A percentile compares a stretch with the other conserved stretches of the same genome.
phyloP scores from a whole-genome alignment of 2,797 vertebrate species.

The Etheostoma nigrum region DNA sequence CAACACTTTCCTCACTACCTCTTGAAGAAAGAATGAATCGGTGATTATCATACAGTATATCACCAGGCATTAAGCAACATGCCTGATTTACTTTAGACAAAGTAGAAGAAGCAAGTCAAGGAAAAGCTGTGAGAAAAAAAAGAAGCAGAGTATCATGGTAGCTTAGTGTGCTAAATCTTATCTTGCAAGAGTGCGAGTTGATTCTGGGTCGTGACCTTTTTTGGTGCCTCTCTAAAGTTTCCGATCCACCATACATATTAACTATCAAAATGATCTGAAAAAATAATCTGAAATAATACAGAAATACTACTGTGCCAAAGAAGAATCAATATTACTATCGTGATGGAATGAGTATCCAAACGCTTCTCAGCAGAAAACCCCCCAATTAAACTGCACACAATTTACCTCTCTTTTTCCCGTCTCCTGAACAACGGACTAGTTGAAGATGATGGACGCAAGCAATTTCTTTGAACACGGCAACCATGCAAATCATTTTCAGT shows the following conservation, averaged over 20 bases:
- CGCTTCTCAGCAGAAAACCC: slow-evolving; percentile 36
- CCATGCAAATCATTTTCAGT: slow-evolving; percentile 73
- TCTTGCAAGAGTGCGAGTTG: not conserved
- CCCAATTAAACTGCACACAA: slow-evolving; percentile 72
- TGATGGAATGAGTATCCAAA: slow-evolving; percentile 32
- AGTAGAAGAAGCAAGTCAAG: slow-evolving; percentile 6
- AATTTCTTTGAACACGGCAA: slow-evolving; percentile 73
- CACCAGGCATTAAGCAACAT: slow-evolving; percentile 52
- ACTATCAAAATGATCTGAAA: slow-evolving; percentile 11
- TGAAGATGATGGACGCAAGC: slow-evolving; percentile 78
- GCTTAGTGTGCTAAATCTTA: slow-evolving; percentile 15
- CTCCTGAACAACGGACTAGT: slow-evolving; percentile 58
- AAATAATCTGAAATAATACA: slow-evolving; percentile 21
- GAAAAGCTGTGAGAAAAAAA: slow-evolving; percentile 3
- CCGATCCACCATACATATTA: too few relatives aligned
- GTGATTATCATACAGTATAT: slow-evolving; percentile 58
- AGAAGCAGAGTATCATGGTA: not conserved
- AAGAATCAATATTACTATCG: slow-evolving; percentile 27
- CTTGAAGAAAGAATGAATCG: slow-evolving; percentile 64
- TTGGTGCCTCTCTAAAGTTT: slow-evolving; percentile 17
- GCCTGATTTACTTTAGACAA: slow-evolving; percentile 39
- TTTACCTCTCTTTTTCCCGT: slow-evolving; percentile 71
- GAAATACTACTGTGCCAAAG: not conserved
- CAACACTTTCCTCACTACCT: slow-evolving; percentile 33
- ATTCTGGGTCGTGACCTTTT: slow-evolving; percentile 34